Conservation (phyloP, 2,113 vertebrate genomes). For the Aspidoscelis tigris region DNA sequence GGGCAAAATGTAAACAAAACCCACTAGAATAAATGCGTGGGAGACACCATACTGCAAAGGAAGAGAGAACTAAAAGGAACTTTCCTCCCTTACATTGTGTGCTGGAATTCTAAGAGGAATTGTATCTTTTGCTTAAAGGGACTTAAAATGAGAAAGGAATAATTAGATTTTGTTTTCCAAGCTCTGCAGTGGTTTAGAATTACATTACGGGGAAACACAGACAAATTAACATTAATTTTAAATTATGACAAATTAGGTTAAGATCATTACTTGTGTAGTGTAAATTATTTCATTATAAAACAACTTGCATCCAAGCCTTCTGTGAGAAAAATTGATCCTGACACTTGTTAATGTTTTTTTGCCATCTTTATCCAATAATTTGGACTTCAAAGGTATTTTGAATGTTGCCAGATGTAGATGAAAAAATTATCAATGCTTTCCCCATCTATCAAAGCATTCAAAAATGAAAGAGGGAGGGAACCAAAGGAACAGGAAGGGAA, state of each 20-base stretch:
- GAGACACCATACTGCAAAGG: no score
- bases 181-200: not conserved
- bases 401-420: constrained; percentile 25
- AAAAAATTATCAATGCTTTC: constrained; percentile 36
- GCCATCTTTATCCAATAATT: constrained; percentile 42
- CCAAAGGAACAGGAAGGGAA: no score
- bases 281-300: constrained; percentile 43
- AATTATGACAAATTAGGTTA: constrained; percentile 33
- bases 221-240: constrained; percentile 45
- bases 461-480: constrained; percentile 31
- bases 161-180: not conserved
- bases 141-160: not conserved
- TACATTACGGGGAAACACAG: constrained; percentile 12
- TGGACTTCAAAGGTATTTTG: constrained; percentile 54
- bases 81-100: not conserved
- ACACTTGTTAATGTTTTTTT: constrained; percentile 55
- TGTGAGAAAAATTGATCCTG: constrained; percentile 51
- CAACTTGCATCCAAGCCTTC: constrained; percentile 36
- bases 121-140: not conserved
- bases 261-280: constrained; percentile 33
- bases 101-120: not conserved
- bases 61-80: not conserved
- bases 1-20: no score
- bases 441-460: constrained; percentile 33
- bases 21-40: not conserved